Evolutionary conservation across 1,140 invertebrate genomes (phyloP).

Genomic region (Calephelis virginiensis): DNA sequence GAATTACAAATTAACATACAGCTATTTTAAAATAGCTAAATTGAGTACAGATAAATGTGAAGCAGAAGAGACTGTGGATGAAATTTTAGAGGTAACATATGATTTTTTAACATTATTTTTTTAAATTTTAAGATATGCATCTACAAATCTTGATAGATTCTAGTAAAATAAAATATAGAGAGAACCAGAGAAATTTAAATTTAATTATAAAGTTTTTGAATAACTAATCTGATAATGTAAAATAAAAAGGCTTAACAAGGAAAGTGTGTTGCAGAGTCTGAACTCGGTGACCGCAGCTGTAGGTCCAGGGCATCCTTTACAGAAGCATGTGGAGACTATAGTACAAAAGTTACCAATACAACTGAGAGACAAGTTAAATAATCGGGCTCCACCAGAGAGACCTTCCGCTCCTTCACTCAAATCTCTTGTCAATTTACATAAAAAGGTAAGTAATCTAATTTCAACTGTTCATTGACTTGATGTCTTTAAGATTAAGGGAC

Average conservation of each 20-base stretch:
- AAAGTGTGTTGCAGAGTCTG: constrained; percentile 78
- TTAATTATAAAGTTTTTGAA: too few relatives aligned
- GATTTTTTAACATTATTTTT: too few relatives aligned
- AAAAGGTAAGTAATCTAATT: constrained; percentile 48
- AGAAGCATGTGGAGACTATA: constrained; percentile 90
- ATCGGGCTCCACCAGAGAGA: constrained; percentile 82
- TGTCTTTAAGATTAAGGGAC: too few relatives aligned
- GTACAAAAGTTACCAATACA: constrained; percentile 91
- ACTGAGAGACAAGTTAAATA: constrained; percentile 85
- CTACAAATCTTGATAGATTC: neutral
- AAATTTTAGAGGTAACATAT: constrained; percentile 90
- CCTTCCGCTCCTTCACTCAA: constrained; percentile 88
- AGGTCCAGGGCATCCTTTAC: constrained; percentile 83
- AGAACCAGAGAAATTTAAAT: too few relatives aligned
- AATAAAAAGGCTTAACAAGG: too few relatives aligned
- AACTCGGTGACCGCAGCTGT: constrained; percentile 85
- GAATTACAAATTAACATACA: constrained; percentile 90
- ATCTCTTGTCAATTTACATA: constrained; percentile 88
- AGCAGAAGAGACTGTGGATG: constrained; percentile 97
- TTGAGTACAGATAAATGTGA: constrained; percentile 97
- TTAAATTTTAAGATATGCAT: too few relatives aligned
- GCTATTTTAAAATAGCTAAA: constrained; percentile 98
- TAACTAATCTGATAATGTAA: too few relatives aligned
- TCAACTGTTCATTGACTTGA: too few relatives aligned
- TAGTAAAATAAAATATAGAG: too few relatives aligned